Percentiles rank a stretch among this genome's conserved stretches.
Evolutionary conservation across 2,797 vertebrate genomes (phyloP).

Genomic region (Rhynchonycteris naso): DNA sequence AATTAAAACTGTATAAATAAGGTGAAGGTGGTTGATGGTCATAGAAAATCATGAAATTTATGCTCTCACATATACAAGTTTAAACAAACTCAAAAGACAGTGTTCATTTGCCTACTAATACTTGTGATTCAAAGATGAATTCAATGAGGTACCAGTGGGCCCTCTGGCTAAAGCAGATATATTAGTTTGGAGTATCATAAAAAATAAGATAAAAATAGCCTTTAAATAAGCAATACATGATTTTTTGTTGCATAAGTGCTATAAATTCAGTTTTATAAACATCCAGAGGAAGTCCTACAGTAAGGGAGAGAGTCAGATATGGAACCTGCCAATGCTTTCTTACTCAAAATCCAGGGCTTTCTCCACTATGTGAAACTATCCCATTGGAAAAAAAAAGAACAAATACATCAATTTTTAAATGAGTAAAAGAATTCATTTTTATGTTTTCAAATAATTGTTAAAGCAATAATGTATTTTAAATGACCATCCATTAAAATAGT

Average conservation of each 20-base stretch:
- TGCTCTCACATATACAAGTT: not conserved
- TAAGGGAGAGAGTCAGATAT: not conserved
- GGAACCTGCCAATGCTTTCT: not conserved
- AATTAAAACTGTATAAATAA: slow-evolving; percentile 14
- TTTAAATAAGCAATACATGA: not conserved
- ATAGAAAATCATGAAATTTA: not conserved
- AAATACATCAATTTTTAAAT: not conserved
- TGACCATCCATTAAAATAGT: not conserved
- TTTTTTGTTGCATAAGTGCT: not conserved
- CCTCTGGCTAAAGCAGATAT: not conserved
- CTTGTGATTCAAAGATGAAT: not conserved
- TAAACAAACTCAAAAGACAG: not conserved
- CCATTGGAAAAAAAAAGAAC: not conserved
- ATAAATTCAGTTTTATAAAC: not conserved
- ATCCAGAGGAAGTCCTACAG: not conserved
- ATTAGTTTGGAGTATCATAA: not conserved
- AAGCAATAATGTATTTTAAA: not conserved
- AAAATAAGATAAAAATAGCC: not conserved
- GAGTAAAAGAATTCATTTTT: not conserved
- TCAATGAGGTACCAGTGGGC: not conserved
- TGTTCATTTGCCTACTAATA: not conserved
- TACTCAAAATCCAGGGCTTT: not conserved
- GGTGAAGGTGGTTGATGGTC: too few relatives aligned
- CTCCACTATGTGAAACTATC: not conserved
- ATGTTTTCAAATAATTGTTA: not conserved